Percentiles rank a stretch among this genome's conserved stretches.
These are phyloP conservation scores for Ochotona princeps DNA, from an alignment of 2,113 vertebrate species.

Conservation along the genomic window DNA sequence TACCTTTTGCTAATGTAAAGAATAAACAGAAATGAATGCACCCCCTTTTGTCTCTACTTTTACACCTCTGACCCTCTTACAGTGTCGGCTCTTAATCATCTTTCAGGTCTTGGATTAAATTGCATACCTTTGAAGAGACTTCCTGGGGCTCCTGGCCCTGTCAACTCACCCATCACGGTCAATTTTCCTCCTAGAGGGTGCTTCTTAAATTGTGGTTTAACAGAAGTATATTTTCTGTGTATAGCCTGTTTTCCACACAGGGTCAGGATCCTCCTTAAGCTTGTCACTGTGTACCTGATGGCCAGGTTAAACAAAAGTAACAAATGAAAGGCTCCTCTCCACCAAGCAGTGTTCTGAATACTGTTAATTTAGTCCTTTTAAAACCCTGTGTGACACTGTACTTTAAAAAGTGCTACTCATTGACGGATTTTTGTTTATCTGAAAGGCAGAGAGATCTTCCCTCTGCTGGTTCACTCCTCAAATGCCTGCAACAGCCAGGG, in stretches of 20 bases:
- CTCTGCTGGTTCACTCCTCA: too few species aligned
- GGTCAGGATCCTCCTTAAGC: background rate
- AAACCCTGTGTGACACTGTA: background rate
- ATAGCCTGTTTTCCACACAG: background rate
- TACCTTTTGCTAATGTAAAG: background rate
- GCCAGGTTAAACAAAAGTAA: background rate
- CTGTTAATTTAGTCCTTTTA: slow-evolving; percentile 37
- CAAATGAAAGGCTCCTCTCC: background rate
- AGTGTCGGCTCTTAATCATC: background rate
- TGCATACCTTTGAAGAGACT: background rate
- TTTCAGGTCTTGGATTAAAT: slow-evolving; percentile 42
- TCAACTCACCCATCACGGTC: background rate
- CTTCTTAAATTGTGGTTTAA: slow-evolving; percentile 37
- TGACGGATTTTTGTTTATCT: too few species aligned
- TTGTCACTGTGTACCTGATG: background rate
- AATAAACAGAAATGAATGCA: background rate
- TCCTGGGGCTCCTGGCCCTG: background rate
- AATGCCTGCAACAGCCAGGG: too few species aligned
- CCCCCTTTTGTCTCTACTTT: background rate
- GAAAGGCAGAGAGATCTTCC: too few species aligned
- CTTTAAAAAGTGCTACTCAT: too few species aligned
- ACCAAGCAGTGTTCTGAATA: background rate
- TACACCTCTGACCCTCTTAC: background rate
- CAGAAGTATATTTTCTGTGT: slow-evolving; percentile 22
- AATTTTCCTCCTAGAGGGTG: background rate